Conservation (phyloP, 2,113 vertebrate genomes). For the Cyphomyrus discorhynchus region DNA sequence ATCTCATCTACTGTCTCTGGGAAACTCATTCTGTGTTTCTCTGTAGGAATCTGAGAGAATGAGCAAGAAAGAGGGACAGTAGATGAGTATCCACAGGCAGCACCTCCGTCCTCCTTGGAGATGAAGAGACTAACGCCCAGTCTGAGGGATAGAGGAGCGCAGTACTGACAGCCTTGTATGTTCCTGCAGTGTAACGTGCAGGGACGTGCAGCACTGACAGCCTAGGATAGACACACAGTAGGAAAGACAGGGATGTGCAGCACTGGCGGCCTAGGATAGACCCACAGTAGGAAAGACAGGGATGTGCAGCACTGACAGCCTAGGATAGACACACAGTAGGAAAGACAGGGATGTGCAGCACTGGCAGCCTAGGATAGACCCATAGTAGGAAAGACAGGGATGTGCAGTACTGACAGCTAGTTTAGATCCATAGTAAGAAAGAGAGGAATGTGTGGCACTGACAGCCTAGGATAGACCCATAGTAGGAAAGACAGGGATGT, state of each 20-base stretch:
- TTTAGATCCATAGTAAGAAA: too few species aligned
- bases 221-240: neutral
- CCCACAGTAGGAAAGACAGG: neutral
- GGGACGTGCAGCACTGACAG: neutral
- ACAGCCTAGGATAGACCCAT: too few species aligned
- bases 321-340: neutral
- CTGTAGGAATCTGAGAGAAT: constrained; percentile 58
- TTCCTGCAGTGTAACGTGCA: neutral
- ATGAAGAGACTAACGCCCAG: neutral
- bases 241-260: neutral
- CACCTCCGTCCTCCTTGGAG: neutral
- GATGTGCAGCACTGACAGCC: neutral
- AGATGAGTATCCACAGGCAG: constrained; percentile 2
- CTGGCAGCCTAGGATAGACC: neutral
- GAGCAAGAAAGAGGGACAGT: neutral
- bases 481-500: too few species aligned
- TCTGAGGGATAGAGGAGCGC: neutral
- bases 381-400: neutral
- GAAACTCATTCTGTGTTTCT: constrained; percentile 94
- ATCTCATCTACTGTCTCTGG: constrained; percentile 94
- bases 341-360: neutral
- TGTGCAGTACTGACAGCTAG: neutral
- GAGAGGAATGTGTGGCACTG: too few species aligned
- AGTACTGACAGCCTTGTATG: neutral
- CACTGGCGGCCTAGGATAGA: neutral